Conservation (phyloP, 2,113 vertebrate species). For the Stegastes partitus region DNA sequence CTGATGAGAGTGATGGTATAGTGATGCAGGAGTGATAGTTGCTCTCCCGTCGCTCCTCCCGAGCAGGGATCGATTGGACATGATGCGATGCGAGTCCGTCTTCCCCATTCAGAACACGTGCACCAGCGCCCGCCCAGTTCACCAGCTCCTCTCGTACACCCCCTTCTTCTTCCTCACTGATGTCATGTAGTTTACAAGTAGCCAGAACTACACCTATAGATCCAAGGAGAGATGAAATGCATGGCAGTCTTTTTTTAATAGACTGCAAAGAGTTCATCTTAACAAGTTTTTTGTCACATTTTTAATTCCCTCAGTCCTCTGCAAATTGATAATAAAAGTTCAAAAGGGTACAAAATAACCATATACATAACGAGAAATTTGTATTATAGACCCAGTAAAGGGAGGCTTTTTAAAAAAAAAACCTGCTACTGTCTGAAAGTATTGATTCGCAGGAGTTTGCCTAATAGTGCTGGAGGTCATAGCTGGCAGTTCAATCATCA, state of each 20-base stretch:
- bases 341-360: not conserved
- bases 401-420: not conserved
- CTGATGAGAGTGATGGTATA: slow-evolving; percentile 76
- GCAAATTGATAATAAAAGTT: too few relatives aligned
- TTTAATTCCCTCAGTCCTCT: not conserved
- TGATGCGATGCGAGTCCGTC: slow-evolving; percentile 80
- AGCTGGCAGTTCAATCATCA: not conserved
- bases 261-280: not conserved
- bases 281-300: not conserved
- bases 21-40: slow-evolving; percentile 80
- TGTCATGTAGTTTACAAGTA: slow-evolving; percentile 83
- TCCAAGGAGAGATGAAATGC: slow-evolving; percentile 21
- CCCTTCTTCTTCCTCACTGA: slow-evolving; percentile 73
- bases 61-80: slow-evolving; percentile 86
- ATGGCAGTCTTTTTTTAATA: slow-evolving; percentile 4
- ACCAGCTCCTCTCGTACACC: slow-evolving; percentile 68
- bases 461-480: slow-evolving; percentile 1
- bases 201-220: slow-evolving; percentile 41
- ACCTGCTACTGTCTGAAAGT: not conserved
- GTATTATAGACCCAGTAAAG: not conserved
- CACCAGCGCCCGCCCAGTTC: slow-evolving; percentile 81
- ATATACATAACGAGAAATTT: not conserved
- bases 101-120: slow-evolving; percentile 86
- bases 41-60: slow-evolving; percentile 83
- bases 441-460: not conserved